Conservation (phyloP, 2,113 vertebrate genomes). For the Nerophis ophidion region DNA sequence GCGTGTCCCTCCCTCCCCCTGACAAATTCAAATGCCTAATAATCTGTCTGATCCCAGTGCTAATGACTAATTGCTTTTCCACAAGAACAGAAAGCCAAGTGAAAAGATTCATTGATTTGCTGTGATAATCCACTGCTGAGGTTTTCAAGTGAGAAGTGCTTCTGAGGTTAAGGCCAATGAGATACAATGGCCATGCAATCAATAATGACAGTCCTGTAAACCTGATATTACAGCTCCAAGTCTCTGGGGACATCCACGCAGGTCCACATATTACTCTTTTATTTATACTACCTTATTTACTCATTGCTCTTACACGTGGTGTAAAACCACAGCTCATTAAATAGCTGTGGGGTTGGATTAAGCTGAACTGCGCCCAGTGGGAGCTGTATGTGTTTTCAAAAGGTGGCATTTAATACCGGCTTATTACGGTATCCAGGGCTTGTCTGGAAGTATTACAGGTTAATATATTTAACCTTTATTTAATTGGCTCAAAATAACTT, state of each 20-base stretch:
- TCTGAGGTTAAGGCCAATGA: conserved; percentile 62
- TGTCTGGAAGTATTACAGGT: conserved; percentile 8
- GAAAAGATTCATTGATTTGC: conserved; percentile 54
- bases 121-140: conserved; percentile 53
- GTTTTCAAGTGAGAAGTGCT: conserved; percentile 25
- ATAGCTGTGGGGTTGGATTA: conserved; percentile 28
- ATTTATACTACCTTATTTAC: conserved; percentile 50
- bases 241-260: conserved; percentile 24
- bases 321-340: conserved; percentile 29
- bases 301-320: conserved; percentile 41
- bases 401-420: conserved; percentile 5
- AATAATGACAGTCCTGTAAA: conserved; percentile 57
- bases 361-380: conserved; percentile 10
- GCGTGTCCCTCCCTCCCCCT: conserved; percentile 27
- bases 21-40: conserved; percentile 43
- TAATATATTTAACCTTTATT: conserved; percentile 7
- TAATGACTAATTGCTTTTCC: conserved; percentile 59
- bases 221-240: conserved; percentile 28
- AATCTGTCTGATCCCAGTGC: conserved; percentile 52
- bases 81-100: conserved; percentile 27
- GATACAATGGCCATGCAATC: conserved; percentile 65
- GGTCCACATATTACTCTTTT: conserved; percentile 47
- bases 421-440: not conserved
- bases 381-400: conserved; percentile 12
- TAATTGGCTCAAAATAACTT: conserved; percentile 6